Evolutionary conservation across 2,888 invertebrate genomes (phyloP).

Genomic region (Polymixis flavicincta): DNA sequence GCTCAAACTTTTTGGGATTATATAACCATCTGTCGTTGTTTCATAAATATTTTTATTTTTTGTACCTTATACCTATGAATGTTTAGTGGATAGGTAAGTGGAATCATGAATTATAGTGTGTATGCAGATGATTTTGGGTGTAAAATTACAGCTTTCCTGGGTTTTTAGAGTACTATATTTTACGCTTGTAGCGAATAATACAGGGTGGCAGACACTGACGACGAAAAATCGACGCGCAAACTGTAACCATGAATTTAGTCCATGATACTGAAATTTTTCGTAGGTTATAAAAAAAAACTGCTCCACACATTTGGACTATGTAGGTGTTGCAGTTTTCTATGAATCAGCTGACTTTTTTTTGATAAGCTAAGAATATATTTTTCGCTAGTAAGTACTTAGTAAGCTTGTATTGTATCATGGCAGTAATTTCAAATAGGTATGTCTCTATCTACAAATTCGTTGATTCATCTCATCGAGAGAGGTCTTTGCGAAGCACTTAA

Average conservation of each 20-base stretch:
- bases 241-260: too few species aligned
- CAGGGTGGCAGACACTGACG: too few species aligned
- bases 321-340: too few species aligned
- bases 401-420: not conserved
- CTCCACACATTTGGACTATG: too few species aligned
- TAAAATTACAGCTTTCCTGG: not conserved
- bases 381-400: too few species aligned
- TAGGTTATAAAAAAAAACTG: too few species aligned
- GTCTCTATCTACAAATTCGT: slow-evolving; percentile 15
- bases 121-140: not conserved
- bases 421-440: not conserved
- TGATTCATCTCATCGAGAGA: slow-evolving; percentile 44
- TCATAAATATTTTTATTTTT: not conserved
- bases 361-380: too few species aligned
- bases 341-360: too few species aligned
- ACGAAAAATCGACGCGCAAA: too few species aligned
- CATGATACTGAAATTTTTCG: too few species aligned
- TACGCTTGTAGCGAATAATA: not conserved
- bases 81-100: not conserved
- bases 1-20: slow-evolving; percentile 75
- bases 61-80: not conserved
- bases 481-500: slow-evolving; percentile 26
- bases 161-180: not conserved
- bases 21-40: slow-evolving; percentile 18
- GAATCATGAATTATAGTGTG: not conserved